Percentiles rank a stretch among this genome's conserved stretches.
These are phyloP conservation scores for Eupithecia insigniata DNA, from an alignment of 2,888 invertebrate species.

Conservation along the genomic window DNA sequence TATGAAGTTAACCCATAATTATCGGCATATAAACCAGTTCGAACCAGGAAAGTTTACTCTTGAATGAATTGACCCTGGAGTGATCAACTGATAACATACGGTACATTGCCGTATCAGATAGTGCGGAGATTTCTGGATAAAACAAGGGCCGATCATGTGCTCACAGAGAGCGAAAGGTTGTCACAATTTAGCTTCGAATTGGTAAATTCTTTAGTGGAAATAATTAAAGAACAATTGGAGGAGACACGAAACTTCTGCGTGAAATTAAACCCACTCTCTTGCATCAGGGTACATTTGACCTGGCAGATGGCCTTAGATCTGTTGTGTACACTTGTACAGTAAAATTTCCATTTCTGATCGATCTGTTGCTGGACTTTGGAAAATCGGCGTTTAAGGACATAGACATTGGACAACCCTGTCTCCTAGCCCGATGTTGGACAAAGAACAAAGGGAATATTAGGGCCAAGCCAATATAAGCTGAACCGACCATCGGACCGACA, in stretches of 20 bases:
- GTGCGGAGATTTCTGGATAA: constrained; percentile 28
- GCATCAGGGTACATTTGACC: constrained; percentile 37
- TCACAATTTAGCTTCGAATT: constrained; percentile 13
- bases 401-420: neutral
- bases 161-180: constrained; percentile 14
- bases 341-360: constrained; percentile 26
- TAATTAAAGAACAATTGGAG: constrained; percentile 22
- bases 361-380: neutral
- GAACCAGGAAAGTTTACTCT: constrained; percentile 34
- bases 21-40: constrained; percentile 34
- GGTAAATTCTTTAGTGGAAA: constrained; percentile 22
- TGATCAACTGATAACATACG: neutral
- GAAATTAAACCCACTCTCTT: constrained; percentile 28
- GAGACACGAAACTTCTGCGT: constrained; percentile 17
- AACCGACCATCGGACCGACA: neutral
- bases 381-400: neutral
- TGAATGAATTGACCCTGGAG: constrained; percentile 30
- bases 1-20: constrained; percentile 30
- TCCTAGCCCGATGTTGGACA: neutral
- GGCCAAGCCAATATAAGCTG: neutral
- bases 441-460: constrained; percentile 6
- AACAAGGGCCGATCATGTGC: constrained; percentile 24
- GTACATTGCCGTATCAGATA: constrained; percentile 22
- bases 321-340: constrained; percentile 22
- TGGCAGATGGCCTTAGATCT: constrained; percentile 31